phyloP scores from a whole-genome alignment of 64 coral and sea anemone genomes.

The Acropora yongei region DNA sequence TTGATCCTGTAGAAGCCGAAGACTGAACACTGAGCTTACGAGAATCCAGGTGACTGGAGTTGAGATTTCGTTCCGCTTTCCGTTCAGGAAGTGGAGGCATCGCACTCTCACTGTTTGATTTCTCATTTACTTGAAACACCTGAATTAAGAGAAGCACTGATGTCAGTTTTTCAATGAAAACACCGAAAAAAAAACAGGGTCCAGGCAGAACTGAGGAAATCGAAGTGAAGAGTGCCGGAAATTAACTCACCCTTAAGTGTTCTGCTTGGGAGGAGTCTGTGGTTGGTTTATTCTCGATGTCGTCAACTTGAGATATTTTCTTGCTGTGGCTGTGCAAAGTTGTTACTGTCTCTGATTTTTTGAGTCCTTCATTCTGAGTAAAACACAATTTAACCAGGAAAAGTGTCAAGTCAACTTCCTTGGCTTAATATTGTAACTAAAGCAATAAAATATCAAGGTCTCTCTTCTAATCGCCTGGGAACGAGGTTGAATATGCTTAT shows the following conservation, averaged over 20 bases:
- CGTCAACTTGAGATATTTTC: not conserved
- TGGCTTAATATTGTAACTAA: too few species aligned
- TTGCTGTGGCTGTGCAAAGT: not conserved
- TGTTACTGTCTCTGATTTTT: constrained; percentile 15
- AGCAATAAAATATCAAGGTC: too few species aligned
- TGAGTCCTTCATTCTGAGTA: not conserved
- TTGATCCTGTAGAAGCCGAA: not conserved
- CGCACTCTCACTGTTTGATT: constrained; percentile 23
- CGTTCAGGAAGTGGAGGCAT: not conserved
- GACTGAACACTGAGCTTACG: constrained; percentile 40
- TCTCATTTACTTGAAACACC: constrained; percentile 1
- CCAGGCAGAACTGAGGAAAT: too few species aligned
- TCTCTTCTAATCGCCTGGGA: too few species aligned
- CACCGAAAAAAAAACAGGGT: not conserved
- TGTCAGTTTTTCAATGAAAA: not conserved
- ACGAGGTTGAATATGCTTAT: too few species aligned
- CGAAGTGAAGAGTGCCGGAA: not conserved
- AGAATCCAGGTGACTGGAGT: constrained; percentile 9
- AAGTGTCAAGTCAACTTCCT: not conserved
- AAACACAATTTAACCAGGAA: not conserved
- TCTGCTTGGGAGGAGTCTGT: not conserved
- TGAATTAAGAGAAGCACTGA: not conserved
- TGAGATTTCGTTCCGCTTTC: not conserved
- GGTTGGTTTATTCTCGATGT: too few species aligned
- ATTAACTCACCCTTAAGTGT: constrained; percentile 1